phyloP scores from a whole-genome alignment of 2,797 vertebrate genomes.

The Notolepis coatsorum region DNA sequence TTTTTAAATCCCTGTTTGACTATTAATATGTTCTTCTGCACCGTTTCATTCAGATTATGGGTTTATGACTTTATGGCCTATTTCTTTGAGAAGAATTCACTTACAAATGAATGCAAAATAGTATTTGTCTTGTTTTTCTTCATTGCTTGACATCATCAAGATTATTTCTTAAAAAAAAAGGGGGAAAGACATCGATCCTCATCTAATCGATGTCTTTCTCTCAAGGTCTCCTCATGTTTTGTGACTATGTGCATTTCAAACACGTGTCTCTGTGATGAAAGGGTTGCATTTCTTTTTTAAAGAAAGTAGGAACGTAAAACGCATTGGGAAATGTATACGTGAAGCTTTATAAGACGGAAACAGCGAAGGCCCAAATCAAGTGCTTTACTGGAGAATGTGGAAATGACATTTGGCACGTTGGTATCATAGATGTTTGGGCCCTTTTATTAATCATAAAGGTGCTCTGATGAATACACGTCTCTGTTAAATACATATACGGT shows the following conservation, averaged over 20 bases:
- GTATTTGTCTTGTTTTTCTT: conserved; percentile 13
- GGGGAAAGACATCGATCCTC: background rate
- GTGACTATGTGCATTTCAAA: background rate
- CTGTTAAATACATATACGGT: conserved; percentile 38
- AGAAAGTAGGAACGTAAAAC: conserved; percentile 6
- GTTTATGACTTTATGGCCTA: background rate
- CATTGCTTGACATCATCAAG: conserved; percentile 5
- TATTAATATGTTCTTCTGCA: conserved; percentile 36
- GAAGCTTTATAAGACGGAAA: conserved; percentile 29
- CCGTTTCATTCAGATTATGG: conserved; percentile 21
- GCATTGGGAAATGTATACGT: background rate
- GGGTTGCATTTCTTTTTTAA: conserved; percentile 17
- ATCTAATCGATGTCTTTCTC: background rate
- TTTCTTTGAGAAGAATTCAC: background rate
- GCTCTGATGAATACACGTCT: conserved; percentile 45
- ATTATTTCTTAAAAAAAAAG: conserved; percentile 11
- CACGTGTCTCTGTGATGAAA: conserved; percentile 16
- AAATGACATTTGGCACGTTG: conserved; percentile 6
- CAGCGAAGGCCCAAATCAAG: conserved; percentile 32
- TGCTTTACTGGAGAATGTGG: background rate
- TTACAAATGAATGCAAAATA: conserved; percentile 10
- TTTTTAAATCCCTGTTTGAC: conserved; percentile 51
- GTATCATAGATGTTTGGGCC: conserved; percentile 1
- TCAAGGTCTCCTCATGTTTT: conserved; percentile 7
- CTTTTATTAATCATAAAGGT: conserved; percentile 45